Evolutionary conservation across 2,888 invertebrate species (phyloP).

Genomic region (Vanessa cardui): DNA sequence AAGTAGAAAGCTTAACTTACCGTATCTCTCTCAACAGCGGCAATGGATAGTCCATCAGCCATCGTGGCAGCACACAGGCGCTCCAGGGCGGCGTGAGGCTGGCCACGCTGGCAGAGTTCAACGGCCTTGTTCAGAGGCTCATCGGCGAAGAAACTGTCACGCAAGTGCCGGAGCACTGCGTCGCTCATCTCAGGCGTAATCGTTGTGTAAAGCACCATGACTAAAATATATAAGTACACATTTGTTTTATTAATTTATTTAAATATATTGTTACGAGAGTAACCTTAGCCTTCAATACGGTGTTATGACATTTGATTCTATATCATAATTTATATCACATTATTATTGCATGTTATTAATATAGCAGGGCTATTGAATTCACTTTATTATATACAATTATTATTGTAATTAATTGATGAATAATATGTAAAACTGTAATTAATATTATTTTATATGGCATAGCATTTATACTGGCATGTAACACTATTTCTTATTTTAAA

Average conservation of each 20-base stretch:
- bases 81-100: slow-evolving; percentile 88
- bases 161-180: slow-evolving; percentile 87
- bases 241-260: background rate
- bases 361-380: no score
- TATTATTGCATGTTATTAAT: no score
- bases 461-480: no score
- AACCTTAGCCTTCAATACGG: no score
- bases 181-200: slow-evolving; percentile 72
- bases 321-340: no score
- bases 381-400: no score
- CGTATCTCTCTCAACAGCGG: slow-evolving; percentile 85
- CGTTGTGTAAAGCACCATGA: slow-evolving; percentile 61
- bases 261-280: no score
- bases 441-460: no score
- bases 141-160: slow-evolving; percentile 90
- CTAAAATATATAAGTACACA: slow-evolving; percentile 11
- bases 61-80: slow-evolving; percentile 88
- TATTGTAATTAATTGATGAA: no score
- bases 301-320: no score
- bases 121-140: slow-evolving; percentile 92
- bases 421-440: no score
- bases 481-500: no score
- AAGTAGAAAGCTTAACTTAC: slow-evolving; percentile 59
- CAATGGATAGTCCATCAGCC: slow-evolving; percentile 87
- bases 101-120: slow-evolving; percentile 87